Evolutionary conservation across 2,113 vertebrate species (phyloP).

Genomic region (Cervus canadensis): DNA sequence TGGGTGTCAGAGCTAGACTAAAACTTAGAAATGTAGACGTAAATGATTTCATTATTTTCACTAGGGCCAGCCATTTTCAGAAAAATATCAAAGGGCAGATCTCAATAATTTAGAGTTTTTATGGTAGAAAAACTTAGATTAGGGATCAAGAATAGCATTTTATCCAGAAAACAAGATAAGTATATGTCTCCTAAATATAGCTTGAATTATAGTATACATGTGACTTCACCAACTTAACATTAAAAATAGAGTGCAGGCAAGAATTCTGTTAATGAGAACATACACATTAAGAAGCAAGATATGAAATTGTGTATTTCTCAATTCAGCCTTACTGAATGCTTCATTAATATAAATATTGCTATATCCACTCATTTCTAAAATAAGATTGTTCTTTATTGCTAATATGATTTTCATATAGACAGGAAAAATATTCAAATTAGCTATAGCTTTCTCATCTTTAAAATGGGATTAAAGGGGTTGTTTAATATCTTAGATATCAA

Average conservation of each 20-base stretch:
- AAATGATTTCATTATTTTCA: background rate
- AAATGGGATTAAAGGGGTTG: background rate
- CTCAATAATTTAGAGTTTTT: background rate
- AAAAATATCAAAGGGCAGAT: background rate
- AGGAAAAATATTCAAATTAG: background rate
- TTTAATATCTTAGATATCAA: background rate
- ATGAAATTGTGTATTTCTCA: background rate
- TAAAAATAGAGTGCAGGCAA: background rate
- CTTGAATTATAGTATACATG: background rate
- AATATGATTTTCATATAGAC: background rate
- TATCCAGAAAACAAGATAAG: background rate
- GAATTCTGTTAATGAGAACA: background rate
- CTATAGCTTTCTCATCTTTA: background rate
- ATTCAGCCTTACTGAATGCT: background rate
- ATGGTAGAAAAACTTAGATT: background rate
- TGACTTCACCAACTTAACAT: background rate
- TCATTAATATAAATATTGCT: background rate
- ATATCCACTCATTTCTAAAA: background rate
- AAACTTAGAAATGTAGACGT: background rate
- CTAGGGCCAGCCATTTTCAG: background rate
- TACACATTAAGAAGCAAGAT: background rate
- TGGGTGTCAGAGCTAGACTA: background rate
- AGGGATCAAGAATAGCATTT: background rate
- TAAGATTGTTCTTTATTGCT: background rate
- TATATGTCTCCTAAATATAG: background rate